A percentile compares a stretch with the other conserved stretches of the same genome.
phyloP scores from a whole-genome alignment of 2,888 invertebrate species.

The Pherbina coryleti region DNA sequence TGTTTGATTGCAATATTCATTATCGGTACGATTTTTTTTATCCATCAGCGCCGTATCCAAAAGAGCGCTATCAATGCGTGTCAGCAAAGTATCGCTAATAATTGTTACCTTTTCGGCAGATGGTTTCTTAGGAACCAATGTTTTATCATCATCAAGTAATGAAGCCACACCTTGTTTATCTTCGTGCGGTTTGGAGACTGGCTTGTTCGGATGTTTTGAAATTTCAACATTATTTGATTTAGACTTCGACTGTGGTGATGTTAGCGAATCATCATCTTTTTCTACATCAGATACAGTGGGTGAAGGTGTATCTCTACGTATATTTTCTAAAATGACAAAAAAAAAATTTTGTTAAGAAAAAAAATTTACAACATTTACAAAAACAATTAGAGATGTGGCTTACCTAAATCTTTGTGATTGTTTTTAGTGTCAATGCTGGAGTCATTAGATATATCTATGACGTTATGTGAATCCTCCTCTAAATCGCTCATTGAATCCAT shows the following conservation, averaged over 20 bases:
- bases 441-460: constrained; percentile 53
- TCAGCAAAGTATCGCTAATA: constrained; percentile 39
- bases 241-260: neutral
- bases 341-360: neutral
- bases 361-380: neutral
- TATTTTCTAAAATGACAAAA: constrained; percentile 45
- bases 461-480: constrained; percentile 40
- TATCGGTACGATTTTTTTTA: neutral
- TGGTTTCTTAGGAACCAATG: neutral
- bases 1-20: constrained; percentile 7
- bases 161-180: neutral
- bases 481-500: constrained; percentile 48
- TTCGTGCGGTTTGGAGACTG: neutral
- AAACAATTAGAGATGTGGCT: constrained; percentile 22
- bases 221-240: neutral
- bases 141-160: neutral
- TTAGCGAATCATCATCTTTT: constrained; percentile 24
- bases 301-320: constrained; percentile 49
- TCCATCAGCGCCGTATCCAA: constrained; percentile 9
- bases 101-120: constrained; percentile 25
- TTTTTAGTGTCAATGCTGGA: constrained; percentile 45
- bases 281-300: constrained; percentile 50
- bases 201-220: neutral
- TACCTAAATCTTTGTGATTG: constrained; percentile 44
- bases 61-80: constrained; percentile 40